Percentiles rank a stretch among this genome's conserved stretches.
These are phyloP conservation scores for Columbina picui DNA, from an alignment of 2,113 vertebrate genomes.

Conservation along the genomic window DNA sequence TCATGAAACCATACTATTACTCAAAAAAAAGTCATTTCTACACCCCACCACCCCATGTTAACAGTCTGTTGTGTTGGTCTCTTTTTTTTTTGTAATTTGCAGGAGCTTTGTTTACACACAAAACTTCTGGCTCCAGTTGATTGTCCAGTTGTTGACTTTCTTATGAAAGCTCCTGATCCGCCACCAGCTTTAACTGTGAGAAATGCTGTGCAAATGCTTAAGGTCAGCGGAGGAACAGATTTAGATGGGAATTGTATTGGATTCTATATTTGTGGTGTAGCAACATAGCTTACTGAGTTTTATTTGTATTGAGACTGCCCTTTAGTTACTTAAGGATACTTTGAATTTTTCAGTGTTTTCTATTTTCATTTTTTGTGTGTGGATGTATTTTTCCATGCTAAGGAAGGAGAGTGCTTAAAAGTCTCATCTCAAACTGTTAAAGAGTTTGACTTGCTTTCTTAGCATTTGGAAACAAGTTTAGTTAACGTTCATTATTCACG, in stretches of 20 bases:
- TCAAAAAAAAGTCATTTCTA: not conserved
- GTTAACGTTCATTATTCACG: not conserved
- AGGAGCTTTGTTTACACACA: constrained; percentile 94
- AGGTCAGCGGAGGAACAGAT: constrained; percentile 77
- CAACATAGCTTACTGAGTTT: not conserved
- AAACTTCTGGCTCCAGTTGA: constrained; percentile 89
- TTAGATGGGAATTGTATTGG: not conserved
- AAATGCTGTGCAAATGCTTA: constrained; percentile 92
- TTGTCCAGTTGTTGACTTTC: constrained; percentile 88
- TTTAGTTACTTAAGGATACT: not conserved
- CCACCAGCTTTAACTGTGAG: constrained; percentile 86
- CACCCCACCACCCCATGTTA: not conserved
- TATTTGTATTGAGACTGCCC: not conserved
- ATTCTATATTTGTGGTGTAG: not conserved
- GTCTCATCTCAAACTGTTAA: fast-evolving
- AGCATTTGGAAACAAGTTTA: not conserved
- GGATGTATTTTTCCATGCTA: not conserved
- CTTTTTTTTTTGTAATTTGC: not conserved
- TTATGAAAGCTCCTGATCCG: constrained; percentile 93
- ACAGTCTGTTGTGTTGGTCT: not conserved
- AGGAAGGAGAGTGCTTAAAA: not conserved
- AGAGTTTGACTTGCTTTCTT: not conserved
- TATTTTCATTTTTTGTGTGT: not conserved
- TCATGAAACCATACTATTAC: not conserved
- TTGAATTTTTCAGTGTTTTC: not conserved